These are phyloP conservation scores for Tetanocera ferruginea DNA, from an alignment of 2,888 invertebrate genomes.

Conservation along the genomic window DNA sequence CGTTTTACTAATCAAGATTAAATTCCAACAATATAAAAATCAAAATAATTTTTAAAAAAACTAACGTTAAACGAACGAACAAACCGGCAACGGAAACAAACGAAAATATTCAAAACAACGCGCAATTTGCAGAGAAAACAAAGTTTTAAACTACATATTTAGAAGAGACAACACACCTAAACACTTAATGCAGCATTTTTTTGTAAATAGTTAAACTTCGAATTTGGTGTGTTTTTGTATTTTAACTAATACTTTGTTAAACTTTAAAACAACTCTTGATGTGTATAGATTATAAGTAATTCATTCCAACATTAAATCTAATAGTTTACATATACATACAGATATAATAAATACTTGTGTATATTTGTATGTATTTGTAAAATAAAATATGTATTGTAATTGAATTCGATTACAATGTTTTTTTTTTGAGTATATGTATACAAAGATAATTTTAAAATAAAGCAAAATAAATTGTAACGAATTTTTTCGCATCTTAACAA, in stretches of 20 bases:
- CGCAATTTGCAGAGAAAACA: slow-evolving; percentile 50
- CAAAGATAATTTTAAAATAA: slow-evolving; percentile 28
- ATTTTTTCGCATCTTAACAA: background rate
- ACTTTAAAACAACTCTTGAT: slow-evolving; percentile 32
- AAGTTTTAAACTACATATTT: slow-evolving; percentile 32
- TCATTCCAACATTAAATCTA: slow-evolving; percentile 23
- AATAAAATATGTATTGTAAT: slow-evolving; percentile 14
- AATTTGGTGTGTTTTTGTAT: slow-evolving; percentile 29
- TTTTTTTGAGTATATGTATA: slow-evolving; percentile 24
- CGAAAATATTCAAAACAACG: slow-evolving; percentile 48
- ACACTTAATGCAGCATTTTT: slow-evolving; percentile 44
- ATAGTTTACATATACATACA: background rate
- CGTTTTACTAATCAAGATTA: slow-evolving; percentile 58
- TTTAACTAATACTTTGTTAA: slow-evolving; percentile 28
- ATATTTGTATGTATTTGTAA: too few relatives aligned
- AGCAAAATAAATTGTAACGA: background rate
- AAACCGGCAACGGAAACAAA: slow-evolving; percentile 51
- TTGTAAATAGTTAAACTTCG: slow-evolving; percentile 52
- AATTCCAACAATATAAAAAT: slow-evolving; percentile 27
- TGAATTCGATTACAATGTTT: slow-evolving; percentile 6
- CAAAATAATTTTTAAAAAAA: slow-evolving; percentile 34
- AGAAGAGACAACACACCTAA: slow-evolving; percentile 35
- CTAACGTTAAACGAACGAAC: slow-evolving; percentile 47
- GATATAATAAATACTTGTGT: too few relatives aligned
- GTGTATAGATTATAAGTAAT: slow-evolving; percentile 26